Percentiles rank a stretch among this genome's conserved stretches.
phyloP scores from a whole-genome alignment of 2,888 invertebrate species.

The Microdon myrmicae region DNA sequence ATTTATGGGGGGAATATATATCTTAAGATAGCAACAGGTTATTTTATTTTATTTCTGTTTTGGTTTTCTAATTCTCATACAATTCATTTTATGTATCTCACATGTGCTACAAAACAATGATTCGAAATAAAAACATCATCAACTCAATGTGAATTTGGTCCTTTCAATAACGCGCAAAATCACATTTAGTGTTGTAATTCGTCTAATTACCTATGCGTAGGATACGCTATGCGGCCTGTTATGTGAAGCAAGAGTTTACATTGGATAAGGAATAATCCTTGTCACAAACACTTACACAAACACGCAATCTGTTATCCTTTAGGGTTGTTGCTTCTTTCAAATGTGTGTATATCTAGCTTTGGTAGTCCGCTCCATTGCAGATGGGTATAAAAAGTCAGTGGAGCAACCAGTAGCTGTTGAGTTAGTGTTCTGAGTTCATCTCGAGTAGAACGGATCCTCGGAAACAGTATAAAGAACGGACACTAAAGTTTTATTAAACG shows the following conservation, averaged over 20 bases:
- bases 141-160: conserved; percentile 14
- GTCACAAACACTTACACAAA: conserved; percentile 22
- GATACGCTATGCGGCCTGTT: conserved; percentile 3
- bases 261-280: conserved; percentile 8
- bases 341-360: background rate
- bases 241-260: conserved; percentile 11
- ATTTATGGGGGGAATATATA: conserved; percentile 39
- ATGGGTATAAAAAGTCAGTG: conserved; percentile 47
- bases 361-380: conserved; percentile 28
- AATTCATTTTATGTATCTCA: too few relatives aligned
- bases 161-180: conserved; percentile 38
- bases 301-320: conserved; percentile 16
- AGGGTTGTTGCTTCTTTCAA: conserved; percentile 20
- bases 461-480: too few relatives aligned
- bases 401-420: conserved; percentile 28
- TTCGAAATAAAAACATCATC: too few relatives aligned
- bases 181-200: conserved; percentile 28
- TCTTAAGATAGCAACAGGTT: too few relatives aligned
- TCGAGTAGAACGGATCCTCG: conserved; percentile 35
- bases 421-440: conserved; percentile 42
- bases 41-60: too few relatives aligned
- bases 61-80: too few relatives aligned
- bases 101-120: too few relatives aligned
- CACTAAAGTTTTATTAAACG: too few relatives aligned
- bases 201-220: conserved; percentile 20